Conservation (phyloP, 1,140 invertebrate genomes). For the Anoplophora glabripennis region DNA sequence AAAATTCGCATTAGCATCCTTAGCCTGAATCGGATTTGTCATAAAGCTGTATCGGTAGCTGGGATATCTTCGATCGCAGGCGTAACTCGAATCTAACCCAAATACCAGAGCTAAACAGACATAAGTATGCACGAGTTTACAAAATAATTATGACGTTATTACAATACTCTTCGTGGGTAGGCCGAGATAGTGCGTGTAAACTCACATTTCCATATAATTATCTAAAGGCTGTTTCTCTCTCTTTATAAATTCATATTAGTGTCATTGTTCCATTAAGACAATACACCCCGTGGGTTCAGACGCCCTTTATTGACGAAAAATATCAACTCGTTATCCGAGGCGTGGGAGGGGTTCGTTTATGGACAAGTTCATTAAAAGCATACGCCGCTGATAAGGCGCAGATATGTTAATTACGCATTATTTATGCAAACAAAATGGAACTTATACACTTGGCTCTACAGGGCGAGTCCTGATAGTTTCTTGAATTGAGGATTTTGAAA, state of each 20-base stretch:
- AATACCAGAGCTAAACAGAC: conserved; percentile 1
- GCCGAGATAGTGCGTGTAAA: conserved; percentile 23
- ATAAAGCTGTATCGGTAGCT: conserved; percentile 1
- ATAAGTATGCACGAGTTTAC: conserved; percentile 3
- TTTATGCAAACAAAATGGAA: too few species aligned
- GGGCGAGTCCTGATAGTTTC: too few species aligned
- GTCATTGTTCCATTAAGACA: conserved; percentile 30
- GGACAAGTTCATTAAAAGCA: conserved; percentile 10
- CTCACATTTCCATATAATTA: conserved; percentile 27
- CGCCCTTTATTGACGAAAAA: conserved; percentile 20
- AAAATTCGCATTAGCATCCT: conserved; percentile 4
- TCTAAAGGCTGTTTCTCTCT: conserved; percentile 27
- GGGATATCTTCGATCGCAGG: not conserved
- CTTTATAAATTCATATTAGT: conserved; percentile 31
- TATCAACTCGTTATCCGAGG: conserved; percentile 21
- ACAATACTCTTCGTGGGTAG: conserved; percentile 7
- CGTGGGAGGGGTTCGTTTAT: conserved; percentile 13
- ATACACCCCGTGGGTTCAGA: conserved; percentile 23
- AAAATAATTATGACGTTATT: conserved; percentile 14
- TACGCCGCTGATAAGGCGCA: conserved; percentile 8
- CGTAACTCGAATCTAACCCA: conserved; percentile 3
- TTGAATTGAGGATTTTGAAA: too few species aligned
- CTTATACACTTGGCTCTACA: too few species aligned
- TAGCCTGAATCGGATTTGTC: not conserved
- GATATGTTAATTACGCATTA: conserved; percentile 9